These are phyloP conservation scores for Sinella curviseta DNA, from an alignment of 1,140 invertebrate genomes.

Conservation along the genomic window DNA sequence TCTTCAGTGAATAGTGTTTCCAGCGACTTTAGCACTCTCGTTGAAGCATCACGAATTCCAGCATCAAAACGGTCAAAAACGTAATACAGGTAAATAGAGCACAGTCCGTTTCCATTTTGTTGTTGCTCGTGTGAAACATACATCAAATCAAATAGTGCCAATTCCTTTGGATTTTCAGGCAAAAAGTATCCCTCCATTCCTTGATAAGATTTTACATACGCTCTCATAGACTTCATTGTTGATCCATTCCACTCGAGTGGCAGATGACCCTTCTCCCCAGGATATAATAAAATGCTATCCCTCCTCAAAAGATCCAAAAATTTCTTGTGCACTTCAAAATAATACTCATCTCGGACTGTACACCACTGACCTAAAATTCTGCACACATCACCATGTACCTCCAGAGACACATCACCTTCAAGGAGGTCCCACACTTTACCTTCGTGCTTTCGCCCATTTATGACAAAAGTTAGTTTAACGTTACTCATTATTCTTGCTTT, in stretches of 20 bases:
- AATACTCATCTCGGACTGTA: too few relatives aligned
- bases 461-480: too few relatives aligned
- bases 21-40: not conserved
- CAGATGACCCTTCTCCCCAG: not conserved
- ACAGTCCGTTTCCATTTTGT: not conserved
- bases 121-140: not conserved
- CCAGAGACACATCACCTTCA: too few relatives aligned
- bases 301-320: not conserved
- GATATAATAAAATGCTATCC: not conserved
- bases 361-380: too few relatives aligned
- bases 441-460: too few relatives aligned
- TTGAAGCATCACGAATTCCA: not conserved
- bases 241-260: not conserved
- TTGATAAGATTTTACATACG: not conserved
- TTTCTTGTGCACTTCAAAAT: too few relatives aligned
- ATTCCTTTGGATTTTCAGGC: not conserved
- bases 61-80: not conserved
- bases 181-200: not conserved
- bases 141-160: not conserved
- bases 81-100: not conserved
- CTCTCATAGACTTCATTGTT: not conserved
- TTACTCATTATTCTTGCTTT: too few relatives aligned
- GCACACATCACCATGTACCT: too few relatives aligned
- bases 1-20: too few relatives aligned
- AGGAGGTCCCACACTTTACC: too few relatives aligned